Conservation (phyloP, 2,113 vertebrate species). For the Mesitornis unicolor region DNA sequence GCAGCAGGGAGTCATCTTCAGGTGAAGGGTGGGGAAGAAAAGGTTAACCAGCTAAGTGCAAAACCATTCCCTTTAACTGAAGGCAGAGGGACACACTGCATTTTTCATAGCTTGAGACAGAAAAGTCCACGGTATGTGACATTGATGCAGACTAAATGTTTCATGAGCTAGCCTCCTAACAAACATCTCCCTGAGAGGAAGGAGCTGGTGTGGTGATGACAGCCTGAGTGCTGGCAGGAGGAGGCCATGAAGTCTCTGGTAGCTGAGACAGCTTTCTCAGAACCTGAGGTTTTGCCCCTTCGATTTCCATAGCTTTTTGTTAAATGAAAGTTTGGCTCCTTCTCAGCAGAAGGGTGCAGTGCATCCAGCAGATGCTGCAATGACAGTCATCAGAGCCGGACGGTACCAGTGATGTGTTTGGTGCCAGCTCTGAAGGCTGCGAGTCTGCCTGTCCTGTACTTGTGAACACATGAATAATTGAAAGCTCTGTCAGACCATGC, state of each 20-base stretch:
- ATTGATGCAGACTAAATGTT: slow-evolving; percentile 6
- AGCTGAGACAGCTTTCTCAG: not conserved
- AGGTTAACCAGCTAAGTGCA: not conserved
- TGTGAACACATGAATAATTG: not conserved
- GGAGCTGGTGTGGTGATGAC: not conserved
- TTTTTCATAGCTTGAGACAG: slow-evolving; percentile 2
- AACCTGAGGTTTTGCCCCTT: not conserved
- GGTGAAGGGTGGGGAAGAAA: not conserved
- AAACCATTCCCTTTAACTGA: not conserved
- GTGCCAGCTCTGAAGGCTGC: not conserved
- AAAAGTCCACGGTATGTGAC: not conserved
- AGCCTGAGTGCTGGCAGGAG: not conserved
- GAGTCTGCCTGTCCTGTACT: not conserved
- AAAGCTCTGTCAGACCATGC: not conserved
- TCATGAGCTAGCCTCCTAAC: not conserved
- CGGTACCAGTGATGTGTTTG: not conserved
- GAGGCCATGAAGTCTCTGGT: fast-evolving
- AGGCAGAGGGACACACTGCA: not conserved
- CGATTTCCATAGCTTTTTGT: not conserved
- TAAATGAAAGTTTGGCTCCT: not conserved
- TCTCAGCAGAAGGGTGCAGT: not conserved
- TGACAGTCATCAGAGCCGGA: fast-evolving
- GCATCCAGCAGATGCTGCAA: not conserved
- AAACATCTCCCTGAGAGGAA: not conserved
- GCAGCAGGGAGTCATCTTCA: not conserved